These are phyloP conservation scores for Barypeithes pellucidus DNA, from an alignment of 2,888 invertebrate genomes.

Conservation along the genomic window DNA sequence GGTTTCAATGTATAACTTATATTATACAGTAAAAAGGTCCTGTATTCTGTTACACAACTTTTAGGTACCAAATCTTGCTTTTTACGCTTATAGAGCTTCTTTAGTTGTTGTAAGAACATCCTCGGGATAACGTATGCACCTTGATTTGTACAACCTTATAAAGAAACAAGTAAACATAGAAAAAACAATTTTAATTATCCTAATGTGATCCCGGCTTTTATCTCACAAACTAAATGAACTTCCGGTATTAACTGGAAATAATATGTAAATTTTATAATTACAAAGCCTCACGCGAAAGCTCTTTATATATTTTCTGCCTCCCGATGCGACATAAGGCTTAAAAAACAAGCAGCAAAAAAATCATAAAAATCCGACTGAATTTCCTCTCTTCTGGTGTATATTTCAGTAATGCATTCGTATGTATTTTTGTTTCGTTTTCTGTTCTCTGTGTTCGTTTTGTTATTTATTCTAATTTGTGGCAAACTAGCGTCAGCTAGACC, in stretches of 20 bases:
- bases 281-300: conserved; percentile 10
- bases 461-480: background rate
- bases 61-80: no score
- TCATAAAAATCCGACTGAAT: conserved; percentile 9
- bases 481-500: background rate
- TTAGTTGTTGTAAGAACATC: no score
- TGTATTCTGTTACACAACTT: no score
- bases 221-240: conserved; percentile 30
- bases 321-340: background rate
- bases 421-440: background rate
- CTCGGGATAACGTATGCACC: no score
- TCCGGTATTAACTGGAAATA: conserved; percentile 22
- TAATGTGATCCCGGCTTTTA: conserved; percentile 32
- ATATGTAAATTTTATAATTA: conserved; percentile 35
- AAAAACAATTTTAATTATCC: conserved; percentile 39
- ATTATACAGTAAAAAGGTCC: no score
- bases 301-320: conserved; percentile 4
- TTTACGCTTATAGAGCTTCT: no score
- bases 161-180: no score
- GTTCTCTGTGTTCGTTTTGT: background rate
- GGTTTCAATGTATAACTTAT: no score
- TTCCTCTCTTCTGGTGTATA: background rate
- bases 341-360: conserved; percentile 12
- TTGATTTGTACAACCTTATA: no score
- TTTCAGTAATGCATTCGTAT: conserved; percentile 15